Conservation (phyloP, 2,888 invertebrate genomes). For the Phragmatobia fuliginosa region DNA sequence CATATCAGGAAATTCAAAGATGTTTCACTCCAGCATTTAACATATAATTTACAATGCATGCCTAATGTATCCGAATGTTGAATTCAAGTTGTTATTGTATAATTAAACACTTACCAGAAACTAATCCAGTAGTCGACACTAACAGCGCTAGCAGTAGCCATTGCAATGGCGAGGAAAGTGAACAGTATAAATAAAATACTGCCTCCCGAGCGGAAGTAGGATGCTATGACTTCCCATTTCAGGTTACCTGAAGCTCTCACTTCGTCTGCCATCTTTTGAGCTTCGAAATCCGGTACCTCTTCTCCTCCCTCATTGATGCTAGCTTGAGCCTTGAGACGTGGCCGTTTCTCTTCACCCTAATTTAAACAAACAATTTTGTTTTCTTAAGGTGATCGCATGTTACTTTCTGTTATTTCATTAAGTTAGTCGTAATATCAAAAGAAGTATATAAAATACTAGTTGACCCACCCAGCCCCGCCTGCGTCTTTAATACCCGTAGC, state of each 20-base stretch:
- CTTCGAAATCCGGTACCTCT: slow-evolving; percentile 69
- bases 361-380: too few relatives aligned
- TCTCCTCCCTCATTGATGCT: slow-evolving; percentile 65
- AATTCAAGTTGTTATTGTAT: too few relatives aligned
- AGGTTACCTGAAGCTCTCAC: slow-evolving; percentile 76
- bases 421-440: too few relatives aligned
- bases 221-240: slow-evolving; percentile 72
- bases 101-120: slow-evolving; percentile 84
- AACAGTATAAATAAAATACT: slow-evolving; percentile 67
- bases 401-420: too few relatives aligned
- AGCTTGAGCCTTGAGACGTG: slow-evolving; percentile 46
- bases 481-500: too few relatives aligned
- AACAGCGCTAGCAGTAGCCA: slow-evolving; percentile 88
- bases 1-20: not conserved
- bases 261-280: slow-evolving; percentile 74
- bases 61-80: too few relatives aligned
- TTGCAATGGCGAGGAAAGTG: slow-evolving; percentile 65
- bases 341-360: slow-evolving; percentile 65
- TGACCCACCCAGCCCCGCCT: too few relatives aligned
- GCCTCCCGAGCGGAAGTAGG: slow-evolving; percentile 76
- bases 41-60: not conserved
- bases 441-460: too few relatives aligned
- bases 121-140: slow-evolving; percentile 90
- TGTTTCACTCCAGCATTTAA: not conserved
- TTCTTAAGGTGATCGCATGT: too few relatives aligned